Evolutionary conservation across 2,113 vertebrate genomes (phyloP).

Genomic region (Nymphicus hollandicus): DNA sequence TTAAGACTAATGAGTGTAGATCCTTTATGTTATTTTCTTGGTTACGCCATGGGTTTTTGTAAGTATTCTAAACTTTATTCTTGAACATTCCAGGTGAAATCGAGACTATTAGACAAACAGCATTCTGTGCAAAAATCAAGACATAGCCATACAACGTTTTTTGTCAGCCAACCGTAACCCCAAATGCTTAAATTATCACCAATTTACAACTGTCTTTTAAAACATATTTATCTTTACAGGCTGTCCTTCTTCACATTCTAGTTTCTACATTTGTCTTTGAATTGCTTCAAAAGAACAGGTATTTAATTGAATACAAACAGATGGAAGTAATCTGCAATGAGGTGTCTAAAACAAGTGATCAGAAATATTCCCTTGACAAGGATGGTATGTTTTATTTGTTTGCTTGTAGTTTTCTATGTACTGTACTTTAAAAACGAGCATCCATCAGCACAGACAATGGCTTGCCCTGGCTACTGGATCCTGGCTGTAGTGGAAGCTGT

Average conservation of each 20-base stretch:
- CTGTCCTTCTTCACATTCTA: not conserved
- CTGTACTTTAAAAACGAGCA: not conserved
- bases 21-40: not conserved
- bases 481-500: not conserved
- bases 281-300: not conserved
- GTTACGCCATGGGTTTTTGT: not conserved
- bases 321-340: not conserved
- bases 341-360: not conserved
- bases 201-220: not conserved
- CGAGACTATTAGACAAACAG: fast-evolving
- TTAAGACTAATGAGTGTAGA: not conserved
- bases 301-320: not conserved
- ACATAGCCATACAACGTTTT: not conserved
- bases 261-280: not conserved
- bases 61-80: not conserved
- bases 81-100: not conserved
- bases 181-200: not conserved
- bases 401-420: not conserved
- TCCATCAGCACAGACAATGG: not conserved
- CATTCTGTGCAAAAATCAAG: not conserved
- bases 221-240: not conserved
- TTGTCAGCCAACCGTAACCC: not conserved
- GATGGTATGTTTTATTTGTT: not conserved
- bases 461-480: not conserved
- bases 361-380: not conserved